These are phyloP conservation scores for Strix aluco DNA, from an alignment of 2,113 vertebrate genomes.

Conservation along the genomic window DNA sequence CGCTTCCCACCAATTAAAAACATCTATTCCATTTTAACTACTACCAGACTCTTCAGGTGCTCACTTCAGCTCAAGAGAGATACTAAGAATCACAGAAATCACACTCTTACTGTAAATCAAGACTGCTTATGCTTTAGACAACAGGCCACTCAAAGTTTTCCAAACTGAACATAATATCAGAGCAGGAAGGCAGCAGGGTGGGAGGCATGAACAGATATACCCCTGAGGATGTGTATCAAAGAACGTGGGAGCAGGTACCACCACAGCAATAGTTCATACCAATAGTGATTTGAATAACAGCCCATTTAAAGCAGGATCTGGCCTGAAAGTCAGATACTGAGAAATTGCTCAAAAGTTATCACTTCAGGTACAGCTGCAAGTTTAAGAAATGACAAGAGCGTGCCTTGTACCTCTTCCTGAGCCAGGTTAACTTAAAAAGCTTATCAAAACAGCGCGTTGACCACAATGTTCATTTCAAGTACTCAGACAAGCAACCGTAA, in stretches of 20 bases:
- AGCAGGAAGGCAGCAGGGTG: not conserved
- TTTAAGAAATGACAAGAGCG: not conserved
- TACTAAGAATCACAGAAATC: not conserved
- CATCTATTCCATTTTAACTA: not conserved
- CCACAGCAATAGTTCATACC: not conserved
- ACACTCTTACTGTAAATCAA: not conserved
- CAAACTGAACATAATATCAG: not conserved
- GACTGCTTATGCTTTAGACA: not conserved
- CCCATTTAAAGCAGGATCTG: not conserved
- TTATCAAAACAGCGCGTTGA: not conserved
- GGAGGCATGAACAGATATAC: not conserved
- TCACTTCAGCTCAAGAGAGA: not conserved
- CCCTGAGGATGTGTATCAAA: not conserved
- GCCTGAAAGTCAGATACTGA: not conserved
- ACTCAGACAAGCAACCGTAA: not conserved
- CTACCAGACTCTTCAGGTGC: not conserved
- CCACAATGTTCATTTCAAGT: not conserved
- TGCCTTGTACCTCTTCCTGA: not conserved
- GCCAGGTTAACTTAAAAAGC: not conserved
- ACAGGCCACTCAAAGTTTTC: not conserved
- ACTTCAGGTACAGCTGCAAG: not conserved
- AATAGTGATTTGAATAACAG: not conserved
- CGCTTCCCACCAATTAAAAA: not conserved
- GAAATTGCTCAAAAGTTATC: not conserved
- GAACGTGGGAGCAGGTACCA: not conserved